These are phyloP conservation scores for Mormyrus lacerda DNA, from an alignment of 2,113 vertebrate genomes.

Conservation along the genomic window DNA sequence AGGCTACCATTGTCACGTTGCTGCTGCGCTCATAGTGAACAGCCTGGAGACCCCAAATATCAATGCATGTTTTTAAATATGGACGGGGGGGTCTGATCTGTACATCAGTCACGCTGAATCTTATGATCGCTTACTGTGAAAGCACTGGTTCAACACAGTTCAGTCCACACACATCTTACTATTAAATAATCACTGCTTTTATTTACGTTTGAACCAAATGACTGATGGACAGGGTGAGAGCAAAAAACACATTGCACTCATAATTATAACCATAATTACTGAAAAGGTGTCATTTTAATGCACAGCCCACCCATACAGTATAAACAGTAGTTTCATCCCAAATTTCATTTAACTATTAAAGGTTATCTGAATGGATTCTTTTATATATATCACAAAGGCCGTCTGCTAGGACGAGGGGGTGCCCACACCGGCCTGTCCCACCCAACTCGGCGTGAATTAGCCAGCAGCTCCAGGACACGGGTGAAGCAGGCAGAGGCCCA, in stretches of 20 bases:
- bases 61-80: conserved; percentile 3
- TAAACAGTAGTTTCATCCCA: not conserved
- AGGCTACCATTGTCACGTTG: not conserved
- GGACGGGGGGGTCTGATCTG: not conserved
- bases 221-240: not conserved
- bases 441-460: not conserved
- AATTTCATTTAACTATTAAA: not conserved
- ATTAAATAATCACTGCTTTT: not conserved
- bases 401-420: not conserved
- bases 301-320: not conserved
- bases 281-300: not conserved
- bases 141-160: not conserved
- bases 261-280: not conserved
- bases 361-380: not conserved
- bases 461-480: not conserved
- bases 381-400: not conserved
- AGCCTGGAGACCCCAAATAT: not conserved
- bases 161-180: not conserved
- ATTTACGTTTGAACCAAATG: not conserved
- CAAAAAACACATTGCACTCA: not conserved
- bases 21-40: not conserved
- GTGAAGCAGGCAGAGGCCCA: not conserved
- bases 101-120: not conserved
- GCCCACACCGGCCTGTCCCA: not conserved
- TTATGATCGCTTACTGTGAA: not conserved